A percentile compares a stretch with the other conserved stretches of the same genome.
These are phyloP conservation scores for Heterotis niloticus DNA, from an alignment of 2,113 vertebrate species.

Conservation along the genomic window DNA sequence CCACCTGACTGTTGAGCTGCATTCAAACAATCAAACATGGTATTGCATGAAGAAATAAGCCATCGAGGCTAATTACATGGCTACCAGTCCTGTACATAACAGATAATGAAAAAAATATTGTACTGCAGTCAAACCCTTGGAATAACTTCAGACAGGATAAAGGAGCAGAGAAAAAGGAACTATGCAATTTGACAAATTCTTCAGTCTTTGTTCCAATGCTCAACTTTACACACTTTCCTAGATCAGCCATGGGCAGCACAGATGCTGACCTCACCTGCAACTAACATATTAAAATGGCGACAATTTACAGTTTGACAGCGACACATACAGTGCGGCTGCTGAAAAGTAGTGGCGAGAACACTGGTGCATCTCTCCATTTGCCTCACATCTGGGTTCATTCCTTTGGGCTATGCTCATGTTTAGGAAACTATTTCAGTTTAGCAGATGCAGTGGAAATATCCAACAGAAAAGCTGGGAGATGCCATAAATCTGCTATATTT, in stretches of 20 bases:
- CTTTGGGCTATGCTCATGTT: constrained; percentile 48
- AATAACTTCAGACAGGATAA: not conserved
- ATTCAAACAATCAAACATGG: not conserved
- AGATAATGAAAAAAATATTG: not conserved
- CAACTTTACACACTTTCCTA: not conserved
- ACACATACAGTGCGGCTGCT: not conserved
- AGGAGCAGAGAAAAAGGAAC: not conserved
- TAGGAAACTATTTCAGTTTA: constrained; percentile 40
- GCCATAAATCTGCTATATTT: constrained; percentile 17
- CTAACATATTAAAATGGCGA: not conserved
- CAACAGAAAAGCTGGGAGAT: constrained; percentile 3
- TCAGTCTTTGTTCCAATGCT: too few species aligned
- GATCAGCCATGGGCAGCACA: not conserved
- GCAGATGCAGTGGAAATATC: constrained; percentile 38
- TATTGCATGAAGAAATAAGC: not conserved
- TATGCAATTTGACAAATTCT: too few species aligned
- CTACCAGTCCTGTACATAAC: not conserved
- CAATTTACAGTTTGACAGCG: not conserved
- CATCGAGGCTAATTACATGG: not conserved
- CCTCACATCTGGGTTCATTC: constrained; percentile 58
- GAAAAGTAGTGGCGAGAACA: not conserved
- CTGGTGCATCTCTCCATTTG: constrained; percentile 27
- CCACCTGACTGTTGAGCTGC: not conserved
- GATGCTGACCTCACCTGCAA: constrained; percentile 1
- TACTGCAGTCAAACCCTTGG: not conserved